Percentiles rank a stretch among this genome's conserved stretches.
Evolutionary conservation across 2,113 vertebrate species (phyloP).

Genomic region (Scomber colias): DNA sequence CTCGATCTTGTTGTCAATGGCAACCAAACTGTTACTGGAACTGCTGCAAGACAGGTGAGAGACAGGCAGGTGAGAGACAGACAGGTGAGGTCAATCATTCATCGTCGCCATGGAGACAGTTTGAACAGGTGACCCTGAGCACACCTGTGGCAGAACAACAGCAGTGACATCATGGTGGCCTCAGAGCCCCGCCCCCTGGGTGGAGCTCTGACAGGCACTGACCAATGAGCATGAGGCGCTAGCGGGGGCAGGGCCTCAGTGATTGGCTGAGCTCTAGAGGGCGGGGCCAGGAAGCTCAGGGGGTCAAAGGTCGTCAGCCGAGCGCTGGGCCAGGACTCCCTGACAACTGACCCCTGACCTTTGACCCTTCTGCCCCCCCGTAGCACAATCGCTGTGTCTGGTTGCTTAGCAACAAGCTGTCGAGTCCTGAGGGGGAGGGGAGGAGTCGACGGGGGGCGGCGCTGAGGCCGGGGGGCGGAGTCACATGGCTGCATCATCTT

Average conservation of each 20-base stretch:
- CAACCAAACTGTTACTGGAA: constrained; percentile 80
- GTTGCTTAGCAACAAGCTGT: constrained; percentile 46
- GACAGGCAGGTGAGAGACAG: neutral
- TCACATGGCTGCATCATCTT: constrained; percentile 48
- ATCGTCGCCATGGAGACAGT: no score
- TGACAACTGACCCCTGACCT: constrained; percentile 25
- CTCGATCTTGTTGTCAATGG: constrained; percentile 89
- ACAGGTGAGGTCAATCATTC: neutral
- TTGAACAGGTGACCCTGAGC: neutral
- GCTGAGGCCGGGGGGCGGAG: neutral
- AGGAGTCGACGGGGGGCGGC: constrained; percentile 40
- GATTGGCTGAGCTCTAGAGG: constrained; percentile 7
- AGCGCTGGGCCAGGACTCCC: constrained; percentile 61
- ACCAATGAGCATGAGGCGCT: constrained; percentile 33
- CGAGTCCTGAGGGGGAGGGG: constrained; percentile 47
- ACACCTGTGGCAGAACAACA: constrained; percentile 63
- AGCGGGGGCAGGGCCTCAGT: neutral
- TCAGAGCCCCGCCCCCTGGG: constrained; percentile 35
- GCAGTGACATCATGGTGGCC: constrained; percentile 52
- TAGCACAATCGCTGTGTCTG: constrained; percentile 31
- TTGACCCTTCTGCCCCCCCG: constrained; percentile 36
- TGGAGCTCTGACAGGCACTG: constrained; percentile 9
- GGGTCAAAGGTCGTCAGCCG: neutral
- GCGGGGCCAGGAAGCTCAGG: neutral
- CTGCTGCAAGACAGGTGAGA: constrained; percentile 69